phyloP scores from a whole-genome alignment of 2,888 invertebrate species.

The Drosophila ezoana region DNA sequence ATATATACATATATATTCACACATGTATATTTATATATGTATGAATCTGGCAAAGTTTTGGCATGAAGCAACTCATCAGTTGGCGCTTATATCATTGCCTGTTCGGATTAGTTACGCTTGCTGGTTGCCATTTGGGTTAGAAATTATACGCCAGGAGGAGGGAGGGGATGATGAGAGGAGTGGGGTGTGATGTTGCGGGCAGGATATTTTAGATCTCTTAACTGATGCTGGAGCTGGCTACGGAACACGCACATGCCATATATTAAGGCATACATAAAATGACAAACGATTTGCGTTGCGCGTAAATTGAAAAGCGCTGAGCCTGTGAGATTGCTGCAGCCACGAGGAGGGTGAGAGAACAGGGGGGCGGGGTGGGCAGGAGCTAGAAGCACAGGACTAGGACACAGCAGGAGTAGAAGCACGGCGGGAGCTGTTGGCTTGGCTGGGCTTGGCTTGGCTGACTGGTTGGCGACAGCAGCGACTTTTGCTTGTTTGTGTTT shows the following conservation, averaged over 20 bases:
- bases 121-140: constrained; percentile 55
- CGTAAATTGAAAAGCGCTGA: constrained; percentile 79
- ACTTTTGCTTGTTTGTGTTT: constrained; percentile 67
- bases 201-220: constrained; percentile 22
- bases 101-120: constrained; percentile 69
- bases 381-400: background rate
- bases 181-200: background rate
- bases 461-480: constrained; percentile 51
- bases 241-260: constrained; percentile 73
- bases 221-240: constrained; percentile 45
- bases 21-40: constrained; percentile 14
- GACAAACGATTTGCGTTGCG: constrained; percentile 77
- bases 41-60: constrained; percentile 48
- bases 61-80: constrained; percentile 63
- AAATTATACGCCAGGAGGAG: constrained; percentile 12
- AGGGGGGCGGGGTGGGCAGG: background rate
- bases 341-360: constrained; percentile 13
- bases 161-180: background rate
- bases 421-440: constrained; percentile 14
- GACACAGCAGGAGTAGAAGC: too few species aligned
- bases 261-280: constrained; percentile 75
- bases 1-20: background rate
- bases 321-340: constrained; percentile 64
- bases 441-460: constrained; percentile 3
- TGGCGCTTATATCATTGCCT: constrained; percentile 71